Conservation (phyloP, 2,888 invertebrate species). For the Sepioteuthis lessoniana region DNA sequence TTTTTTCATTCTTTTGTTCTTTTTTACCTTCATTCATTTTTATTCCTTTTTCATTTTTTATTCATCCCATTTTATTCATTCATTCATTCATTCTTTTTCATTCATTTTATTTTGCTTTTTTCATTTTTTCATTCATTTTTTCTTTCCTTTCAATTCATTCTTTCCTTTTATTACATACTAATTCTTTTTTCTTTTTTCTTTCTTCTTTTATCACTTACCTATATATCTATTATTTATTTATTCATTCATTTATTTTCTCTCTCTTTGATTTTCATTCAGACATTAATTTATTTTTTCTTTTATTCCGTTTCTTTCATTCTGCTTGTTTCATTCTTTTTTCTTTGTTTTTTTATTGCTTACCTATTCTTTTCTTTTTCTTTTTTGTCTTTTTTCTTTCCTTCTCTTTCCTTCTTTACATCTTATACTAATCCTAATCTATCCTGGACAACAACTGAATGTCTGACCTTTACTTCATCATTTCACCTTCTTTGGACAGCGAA, state of each 20-base stretch:
- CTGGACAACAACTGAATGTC: background rate
- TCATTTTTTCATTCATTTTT: background rate
- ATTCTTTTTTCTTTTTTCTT: too few relatives aligned
- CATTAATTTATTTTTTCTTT: background rate
- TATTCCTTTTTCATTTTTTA: too few relatives aligned
- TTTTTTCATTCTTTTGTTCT: too few relatives aligned
- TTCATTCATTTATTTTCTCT: background rate
- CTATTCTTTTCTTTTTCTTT: background rate
- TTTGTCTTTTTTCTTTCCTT: background rate
- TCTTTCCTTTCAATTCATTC: background rate
- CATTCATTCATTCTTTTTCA: too few relatives aligned
- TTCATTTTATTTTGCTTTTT: too few relatives aligned
- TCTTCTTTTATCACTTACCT: too few relatives aligned
- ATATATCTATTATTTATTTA: too few relatives aligned
- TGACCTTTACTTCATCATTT: background rate
- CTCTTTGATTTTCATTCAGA: background rate
- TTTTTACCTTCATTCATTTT: too few relatives aligned
- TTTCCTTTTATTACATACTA: too few relatives aligned
- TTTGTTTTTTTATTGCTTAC: background rate
- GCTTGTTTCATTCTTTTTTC: background rate
- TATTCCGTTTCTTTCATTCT: background rate
- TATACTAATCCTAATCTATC: background rate
- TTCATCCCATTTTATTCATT: too few relatives aligned
- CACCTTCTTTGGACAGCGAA: background rate
- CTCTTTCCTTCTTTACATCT: background rate